Evolutionary conservation across 2,797 vertebrate genomes (phyloP), one percentile per base, ranked within the genome.

Genomic region (Nannoperca obscura): DNA sequence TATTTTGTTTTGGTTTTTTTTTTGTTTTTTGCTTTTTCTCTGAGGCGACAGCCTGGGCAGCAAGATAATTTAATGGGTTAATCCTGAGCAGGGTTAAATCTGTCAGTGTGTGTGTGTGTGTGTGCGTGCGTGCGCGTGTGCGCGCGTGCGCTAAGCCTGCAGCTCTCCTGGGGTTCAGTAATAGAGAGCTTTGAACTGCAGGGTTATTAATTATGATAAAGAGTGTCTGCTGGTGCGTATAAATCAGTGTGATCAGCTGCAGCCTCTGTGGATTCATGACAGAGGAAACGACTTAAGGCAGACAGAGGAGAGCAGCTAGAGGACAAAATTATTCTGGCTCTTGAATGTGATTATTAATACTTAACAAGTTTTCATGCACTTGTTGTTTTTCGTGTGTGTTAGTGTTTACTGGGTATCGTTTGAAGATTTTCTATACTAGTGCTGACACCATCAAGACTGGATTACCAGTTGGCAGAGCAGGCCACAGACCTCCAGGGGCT

Each of bases 191-290:
- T 90, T 91, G 89, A 92, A 89, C 87, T 88, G 82, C 88, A 82
- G 83, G 80, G 82, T 91, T 90, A 88, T 89, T 91, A 86, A 90
- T 91, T 91, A 86, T 81, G 88, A 89, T 85, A 84, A 90, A 68
- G 88, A 80, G 84, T 78, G 86, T 86, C 53, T 89, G 79, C 70
- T 85, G 81, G 83, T 85, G 84, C 57, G 61, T 86, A 71, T 86
- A 78, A 89, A 87, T 85, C 88, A 81, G 77, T 79, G 76, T 83
- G 87, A 90, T 89, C 85, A 83, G 81, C 84, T 81, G 80, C 85
- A 83, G 85, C 83, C 80, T 82, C 83, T 19, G 63, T 42, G 81
- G 85, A 81, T 87, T 89, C 88, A 84, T 84, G 85, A 74, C 84
- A 83, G 24, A 78, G 47, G 71, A 80, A 80, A 78, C 40, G 63